Conservation (phyloP, 2,113 vertebrate genomes). For the Rhinichthys klamathensis region DNA sequence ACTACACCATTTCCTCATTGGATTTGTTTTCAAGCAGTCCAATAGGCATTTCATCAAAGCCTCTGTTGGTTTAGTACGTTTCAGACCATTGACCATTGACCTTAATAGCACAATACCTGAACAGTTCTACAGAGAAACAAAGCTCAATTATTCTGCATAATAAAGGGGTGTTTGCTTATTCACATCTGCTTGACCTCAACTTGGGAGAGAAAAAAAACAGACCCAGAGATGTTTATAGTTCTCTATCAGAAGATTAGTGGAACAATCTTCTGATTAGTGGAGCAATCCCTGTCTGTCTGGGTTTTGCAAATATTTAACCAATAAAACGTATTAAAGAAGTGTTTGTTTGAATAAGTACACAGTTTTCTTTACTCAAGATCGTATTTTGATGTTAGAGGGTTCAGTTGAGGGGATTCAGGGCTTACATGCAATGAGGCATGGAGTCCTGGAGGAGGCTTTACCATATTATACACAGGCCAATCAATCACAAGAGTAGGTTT, state of each 20-base stretch:
- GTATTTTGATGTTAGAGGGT: background rate
- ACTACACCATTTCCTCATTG: background rate
- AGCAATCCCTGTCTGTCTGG: background rate
- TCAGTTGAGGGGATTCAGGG: background rate
- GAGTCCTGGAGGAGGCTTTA: background rate
- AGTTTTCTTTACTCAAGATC: too few relatives aligned
- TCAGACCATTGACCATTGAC: slow-evolving; percentile 9
- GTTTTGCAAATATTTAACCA: too few relatives aligned
- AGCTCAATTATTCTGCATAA: background rate
- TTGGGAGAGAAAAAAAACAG: too few relatives aligned
- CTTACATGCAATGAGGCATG: background rate
- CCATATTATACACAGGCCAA: background rate
- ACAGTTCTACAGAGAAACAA: background rate
- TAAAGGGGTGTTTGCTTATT: background rate
- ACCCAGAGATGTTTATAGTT: background rate
- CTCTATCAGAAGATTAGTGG: background rate
- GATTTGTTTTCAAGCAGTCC: background rate
- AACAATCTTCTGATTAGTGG: background rate
- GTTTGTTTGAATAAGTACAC: too few relatives aligned
- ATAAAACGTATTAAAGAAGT: too few relatives aligned
- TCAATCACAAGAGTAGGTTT: slow-evolving; percentile 1
- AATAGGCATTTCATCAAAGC: slow-evolving; percentile 9
- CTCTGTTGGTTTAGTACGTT: background rate
- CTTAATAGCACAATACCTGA: background rate
- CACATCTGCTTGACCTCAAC: background rate